Percentiles rank a stretch among this genome's conserved stretches.
These are phyloP conservation scores for Tokudaia tokunoshimensis DNA, from an alignment of 2,797 vertebrate genomes.

Conservation along the genomic window DNA sequence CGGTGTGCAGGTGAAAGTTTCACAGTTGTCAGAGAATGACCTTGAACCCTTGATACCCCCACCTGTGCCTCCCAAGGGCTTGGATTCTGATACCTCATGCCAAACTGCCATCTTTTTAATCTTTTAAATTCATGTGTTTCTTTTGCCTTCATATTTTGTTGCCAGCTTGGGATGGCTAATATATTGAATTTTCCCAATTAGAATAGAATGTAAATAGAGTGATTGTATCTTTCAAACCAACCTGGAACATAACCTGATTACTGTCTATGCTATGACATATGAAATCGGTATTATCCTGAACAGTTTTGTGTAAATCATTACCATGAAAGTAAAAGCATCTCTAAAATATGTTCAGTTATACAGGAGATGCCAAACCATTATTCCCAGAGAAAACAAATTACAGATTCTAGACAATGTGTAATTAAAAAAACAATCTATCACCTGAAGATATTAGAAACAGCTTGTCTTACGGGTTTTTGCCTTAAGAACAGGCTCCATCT, in stretches of 20 bases:
- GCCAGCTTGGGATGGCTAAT: neutral
- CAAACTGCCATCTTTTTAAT: neutral
- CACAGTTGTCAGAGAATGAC: conserved; percentile 34
- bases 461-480: neutral
- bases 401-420: conserved; percentile 16
- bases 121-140: conserved; percentile 32
- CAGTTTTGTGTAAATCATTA: conserved; percentile 16
- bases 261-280: neutral
- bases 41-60: neutral
- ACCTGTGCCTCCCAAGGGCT: neutral
- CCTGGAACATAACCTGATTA: neutral
- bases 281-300: conserved; percentile 18
- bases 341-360: neutral
- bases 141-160: conserved; percentile 44
- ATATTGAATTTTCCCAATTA: conserved; percentile 35
- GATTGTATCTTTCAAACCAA: conserved; percentile 9
- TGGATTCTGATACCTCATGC: neutral
- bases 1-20: conserved; percentile 73
- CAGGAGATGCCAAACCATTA: neutral
- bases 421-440: neutral
- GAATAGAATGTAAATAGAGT: neutral
- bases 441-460: neutral
- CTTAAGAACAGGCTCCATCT: neutral
- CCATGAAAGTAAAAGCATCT: neutral
- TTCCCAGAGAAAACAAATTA: conserved; percentile 12